These are phyloP conservation scores for Choloepus didactylus DNA, from an alignment of 2,797 vertebrate genomes.

Conservation along the genomic window DNA sequence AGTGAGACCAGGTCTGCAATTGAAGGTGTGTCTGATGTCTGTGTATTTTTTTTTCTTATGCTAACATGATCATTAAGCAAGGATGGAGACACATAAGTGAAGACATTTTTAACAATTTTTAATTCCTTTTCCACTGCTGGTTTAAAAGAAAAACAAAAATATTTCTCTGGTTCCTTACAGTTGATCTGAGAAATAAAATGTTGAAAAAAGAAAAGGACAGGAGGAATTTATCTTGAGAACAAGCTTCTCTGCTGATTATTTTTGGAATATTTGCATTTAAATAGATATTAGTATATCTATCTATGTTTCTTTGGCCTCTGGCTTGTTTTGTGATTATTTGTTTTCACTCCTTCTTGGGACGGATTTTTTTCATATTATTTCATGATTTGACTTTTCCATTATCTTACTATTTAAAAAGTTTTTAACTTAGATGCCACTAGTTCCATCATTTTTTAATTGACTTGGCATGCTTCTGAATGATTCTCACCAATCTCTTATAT, in stretches of 20 bases:
- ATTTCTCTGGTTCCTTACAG: constrained; percentile 19
- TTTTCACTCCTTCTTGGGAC: constrained; percentile 43
- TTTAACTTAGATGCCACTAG: background rate
- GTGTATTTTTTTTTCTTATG: background rate
- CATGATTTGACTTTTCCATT: constrained; percentile 16
- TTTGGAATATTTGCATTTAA: constrained; percentile 56
- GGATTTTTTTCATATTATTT: constrained; percentile 5
- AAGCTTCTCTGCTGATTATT: constrained; percentile 39
- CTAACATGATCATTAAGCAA: constrained; percentile 9
- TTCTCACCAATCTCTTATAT: background rate
- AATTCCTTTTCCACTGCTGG: constrained; percentile 33
- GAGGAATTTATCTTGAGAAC: constrained; percentile 41
- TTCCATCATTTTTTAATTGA: background rate
- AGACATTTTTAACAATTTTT: constrained; percentile 2
- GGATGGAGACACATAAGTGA: background rate
- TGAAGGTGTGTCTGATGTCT: background rate
- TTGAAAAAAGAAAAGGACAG: constrained; percentile 7
- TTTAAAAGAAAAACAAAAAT: constrained; percentile 1
- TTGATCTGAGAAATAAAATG: background rate
- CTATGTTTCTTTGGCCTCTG: constrained; percentile 43
- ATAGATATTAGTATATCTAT: background rate
- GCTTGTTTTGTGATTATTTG: constrained; percentile 46
- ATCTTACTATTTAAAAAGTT: background rate
- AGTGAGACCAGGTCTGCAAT: background rate
- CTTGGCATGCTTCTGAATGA: background rate